phyloP scores from a whole-genome alignment of 2,113 vertebrate species.

The Pelecanoides urinatrix region DNA sequence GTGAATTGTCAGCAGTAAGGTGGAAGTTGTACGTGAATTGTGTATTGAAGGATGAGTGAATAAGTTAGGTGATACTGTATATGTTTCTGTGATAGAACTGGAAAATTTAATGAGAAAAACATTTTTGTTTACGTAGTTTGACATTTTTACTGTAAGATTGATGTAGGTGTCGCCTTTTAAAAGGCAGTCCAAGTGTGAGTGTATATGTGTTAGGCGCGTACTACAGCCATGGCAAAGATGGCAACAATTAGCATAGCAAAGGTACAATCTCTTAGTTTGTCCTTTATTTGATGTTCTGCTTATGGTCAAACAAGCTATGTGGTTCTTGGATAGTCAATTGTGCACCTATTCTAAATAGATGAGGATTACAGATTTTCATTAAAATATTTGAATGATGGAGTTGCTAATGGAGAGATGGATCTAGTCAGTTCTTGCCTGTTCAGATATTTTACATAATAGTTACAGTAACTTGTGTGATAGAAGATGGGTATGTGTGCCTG shows the following conservation, averaged over 20 bases:
- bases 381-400: background rate
- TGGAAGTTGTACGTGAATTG: background rate
- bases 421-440: background rate
- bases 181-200: background rate
- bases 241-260: accelerated
- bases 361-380: background rate
- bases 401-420: background rate
- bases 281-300: background rate
- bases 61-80: background rate
- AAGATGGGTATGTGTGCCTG: background rate
- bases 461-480: background rate
- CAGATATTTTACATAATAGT: background rate
- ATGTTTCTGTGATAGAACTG: background rate
- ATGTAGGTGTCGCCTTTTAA: background rate
- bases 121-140: background rate
- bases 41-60: background rate
- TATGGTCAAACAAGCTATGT: background rate
- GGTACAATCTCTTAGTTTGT: background rate
- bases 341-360: background rate
- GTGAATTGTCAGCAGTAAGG: background rate
- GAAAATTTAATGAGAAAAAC: background rate
- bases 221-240: background rate
- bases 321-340: background rate
- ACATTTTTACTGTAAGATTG: background rate
- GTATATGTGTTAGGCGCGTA: accelerated